Conservation (phyloP, 2,888 invertebrate genomes). For the Saturnia pavonia region DNA sequence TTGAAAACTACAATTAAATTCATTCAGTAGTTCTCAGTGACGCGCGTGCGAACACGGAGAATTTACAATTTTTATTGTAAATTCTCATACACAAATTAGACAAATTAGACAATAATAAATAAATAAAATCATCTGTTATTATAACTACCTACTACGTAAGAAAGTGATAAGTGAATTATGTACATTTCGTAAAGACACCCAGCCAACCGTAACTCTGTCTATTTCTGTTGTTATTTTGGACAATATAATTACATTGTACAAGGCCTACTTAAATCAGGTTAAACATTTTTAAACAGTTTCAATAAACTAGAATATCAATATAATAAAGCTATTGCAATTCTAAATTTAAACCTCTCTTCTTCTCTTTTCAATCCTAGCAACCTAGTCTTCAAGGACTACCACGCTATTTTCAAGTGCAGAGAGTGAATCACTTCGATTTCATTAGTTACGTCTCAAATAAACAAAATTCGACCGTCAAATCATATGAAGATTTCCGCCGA, state of each 20-base stretch:
- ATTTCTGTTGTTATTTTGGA: slow-evolving; percentile 53
- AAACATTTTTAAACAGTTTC: slow-evolving; percentile 31
- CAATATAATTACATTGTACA: slow-evolving; percentile 55
- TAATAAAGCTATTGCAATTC: no score
- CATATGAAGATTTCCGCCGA: no score
- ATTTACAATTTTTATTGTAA: no score
- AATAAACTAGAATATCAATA: slow-evolving; percentile 16
- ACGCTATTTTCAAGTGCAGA: no score
- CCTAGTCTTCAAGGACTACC: no score
- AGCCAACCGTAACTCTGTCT: slow-evolving; percentile 54
- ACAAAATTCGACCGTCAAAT: no score
- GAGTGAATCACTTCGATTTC: no score
- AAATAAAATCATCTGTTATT: background rate
- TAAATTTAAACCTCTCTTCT: no score
- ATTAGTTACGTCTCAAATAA: no score
- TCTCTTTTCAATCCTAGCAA: no score
- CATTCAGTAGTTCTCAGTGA: background rate
- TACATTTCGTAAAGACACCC: slow-evolving; percentile 60
- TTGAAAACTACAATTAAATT: no score
- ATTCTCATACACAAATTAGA: slow-evolving; percentile 4
- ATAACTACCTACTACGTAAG: background rate
- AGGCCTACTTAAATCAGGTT: slow-evolving; percentile 53
- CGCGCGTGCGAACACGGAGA: background rate
- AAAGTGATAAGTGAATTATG: slow-evolving; percentile 39
- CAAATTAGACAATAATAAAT: background rate